These are phyloP conservation scores for Venturia canescens DNA, from an alignment of 1,140 invertebrate species.

Conservation along the genomic window DNA sequence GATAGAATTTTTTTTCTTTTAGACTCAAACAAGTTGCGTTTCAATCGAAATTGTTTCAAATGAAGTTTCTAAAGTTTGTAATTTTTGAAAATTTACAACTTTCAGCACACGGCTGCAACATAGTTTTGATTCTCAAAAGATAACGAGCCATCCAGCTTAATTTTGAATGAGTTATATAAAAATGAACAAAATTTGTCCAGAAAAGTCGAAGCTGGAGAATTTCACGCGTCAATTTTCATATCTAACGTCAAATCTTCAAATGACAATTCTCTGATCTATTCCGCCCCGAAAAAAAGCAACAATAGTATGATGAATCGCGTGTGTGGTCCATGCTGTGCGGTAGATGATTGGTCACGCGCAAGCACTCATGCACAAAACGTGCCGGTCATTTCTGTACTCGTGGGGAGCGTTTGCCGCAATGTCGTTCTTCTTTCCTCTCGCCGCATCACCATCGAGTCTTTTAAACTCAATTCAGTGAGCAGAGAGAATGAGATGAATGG, in stretches of 20 bases:
- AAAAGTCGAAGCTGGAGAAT: too few species aligned
- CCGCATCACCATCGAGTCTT: background rate
- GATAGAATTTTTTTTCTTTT: too few species aligned
- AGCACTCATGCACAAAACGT: conserved; percentile 32
- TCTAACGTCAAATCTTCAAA: background rate
- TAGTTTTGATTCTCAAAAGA: too few species aligned
- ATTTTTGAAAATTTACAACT: too few species aligned
- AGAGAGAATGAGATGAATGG: conserved; percentile 28
- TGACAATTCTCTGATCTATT: background rate
- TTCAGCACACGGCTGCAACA: too few species aligned
- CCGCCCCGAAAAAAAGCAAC: background rate
- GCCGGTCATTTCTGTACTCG: conserved; percentile 30
- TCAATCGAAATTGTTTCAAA: too few species aligned
- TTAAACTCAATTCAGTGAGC: conserved; percentile 26
- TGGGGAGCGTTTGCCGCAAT: conserved; percentile 23
- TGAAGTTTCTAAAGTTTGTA: too few species aligned
- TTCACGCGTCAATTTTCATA: background rate
- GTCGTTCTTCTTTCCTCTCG: conserved; percentile 38
- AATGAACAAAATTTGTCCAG: too few species aligned
- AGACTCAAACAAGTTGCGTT: too few species aligned
- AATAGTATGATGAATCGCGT: background rate
- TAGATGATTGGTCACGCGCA: conserved; percentile 41
- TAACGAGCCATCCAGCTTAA: too few species aligned
- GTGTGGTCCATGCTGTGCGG: conserved; percentile 13
- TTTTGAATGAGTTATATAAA: too few species aligned